Conservation (phyloP, 2,113 vertebrate genomes). For the Malaclemys terrapin region DNA sequence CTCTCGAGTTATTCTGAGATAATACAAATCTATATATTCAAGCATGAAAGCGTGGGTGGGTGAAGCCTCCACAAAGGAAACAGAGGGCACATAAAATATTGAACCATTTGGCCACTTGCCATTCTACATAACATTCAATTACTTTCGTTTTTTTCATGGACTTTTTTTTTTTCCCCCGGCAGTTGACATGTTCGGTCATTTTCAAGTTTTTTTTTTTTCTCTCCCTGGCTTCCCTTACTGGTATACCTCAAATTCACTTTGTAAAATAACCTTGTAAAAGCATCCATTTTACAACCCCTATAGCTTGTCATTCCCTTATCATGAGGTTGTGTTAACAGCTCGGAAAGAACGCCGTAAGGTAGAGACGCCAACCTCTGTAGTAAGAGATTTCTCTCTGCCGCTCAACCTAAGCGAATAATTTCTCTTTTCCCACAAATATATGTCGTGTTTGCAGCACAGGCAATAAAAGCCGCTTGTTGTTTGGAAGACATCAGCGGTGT, state of each 20-base stretch:
- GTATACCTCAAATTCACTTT: not conserved
- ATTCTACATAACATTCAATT: slow-evolving; percentile 58
- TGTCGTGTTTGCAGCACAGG: not conserved
- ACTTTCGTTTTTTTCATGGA: slow-evolving; percentile 48
- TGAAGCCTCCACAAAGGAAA: not conserved
- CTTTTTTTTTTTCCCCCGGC: not conserved
- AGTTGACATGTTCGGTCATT: not conserved
- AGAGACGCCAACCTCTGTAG: not conserved
- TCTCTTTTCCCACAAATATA: slow-evolving; percentile 19
- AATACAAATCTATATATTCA: not conserved
- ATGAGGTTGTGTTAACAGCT: not conserved
- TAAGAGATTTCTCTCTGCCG: not conserved
- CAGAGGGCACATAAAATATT: not conserved
- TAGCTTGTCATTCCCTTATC: not conserved
- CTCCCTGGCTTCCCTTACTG: not conserved
- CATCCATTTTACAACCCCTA: not conserved
- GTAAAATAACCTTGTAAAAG: not conserved
- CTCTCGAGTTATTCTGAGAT: not conserved
- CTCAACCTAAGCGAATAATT: not conserved
- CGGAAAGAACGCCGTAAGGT: not conserved
- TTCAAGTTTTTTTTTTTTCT: not conserved
- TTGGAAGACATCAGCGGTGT: not conserved
- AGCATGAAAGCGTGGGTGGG: not conserved
- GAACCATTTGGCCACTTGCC: slow-evolving; percentile 61
- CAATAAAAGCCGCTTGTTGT: not conserved